Evolutionary conservation across 2,797 vertebrate species (phyloP), one percentile per base, ranked within the genome.

Genomic region (Pelochelys cantorii): DNA sequence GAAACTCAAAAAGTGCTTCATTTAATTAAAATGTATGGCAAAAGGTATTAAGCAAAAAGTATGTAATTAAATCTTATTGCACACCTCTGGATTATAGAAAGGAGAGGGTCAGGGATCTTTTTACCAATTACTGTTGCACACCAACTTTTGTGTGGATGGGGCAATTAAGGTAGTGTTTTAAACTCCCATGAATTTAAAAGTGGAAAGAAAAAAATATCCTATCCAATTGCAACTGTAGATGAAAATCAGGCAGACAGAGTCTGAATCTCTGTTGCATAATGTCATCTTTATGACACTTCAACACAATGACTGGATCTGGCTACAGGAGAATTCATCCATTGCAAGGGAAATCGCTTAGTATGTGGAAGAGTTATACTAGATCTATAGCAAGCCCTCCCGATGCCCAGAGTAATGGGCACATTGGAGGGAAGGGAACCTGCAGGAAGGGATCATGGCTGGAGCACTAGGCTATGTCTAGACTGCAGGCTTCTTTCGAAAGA

Each of bases 1-100:
- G 94, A 89, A 56, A 86, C 79, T 91, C 53, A 79, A 77, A 74
- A 94, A 91, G 20, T 20, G 34, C 15, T 86, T 87, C 88, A 92
- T 68, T 68, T 68, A 68, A 34, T 68, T 34, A 68, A 68, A 68
- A 68, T 10, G 15, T 20, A 34, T 68, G 31, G 65, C 65, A 68
- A 65, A 65, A 68, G 17, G 31, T 17, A 68, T 68, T 34, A 34
- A 68, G 9, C 65, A 68, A 68, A 34, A 68, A 34, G 17, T 48
- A 48, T 48, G 42, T 48, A 48, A 48, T 48, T 48, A 48, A 48
- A 48, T 48, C 42, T 48, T 48, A 48, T 48, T 34, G 31, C 60
- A 86, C 34, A 53, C 52, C 1, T 77, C 90, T 74, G 55, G 90
- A 34, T 78, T 85, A 81, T 29, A n/a, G 89, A 94, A 94, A 88